These are phyloP conservation scores for Caracal caracal DNA, from an alignment of 2,113 vertebrate species.

Conservation along the genomic window DNA sequence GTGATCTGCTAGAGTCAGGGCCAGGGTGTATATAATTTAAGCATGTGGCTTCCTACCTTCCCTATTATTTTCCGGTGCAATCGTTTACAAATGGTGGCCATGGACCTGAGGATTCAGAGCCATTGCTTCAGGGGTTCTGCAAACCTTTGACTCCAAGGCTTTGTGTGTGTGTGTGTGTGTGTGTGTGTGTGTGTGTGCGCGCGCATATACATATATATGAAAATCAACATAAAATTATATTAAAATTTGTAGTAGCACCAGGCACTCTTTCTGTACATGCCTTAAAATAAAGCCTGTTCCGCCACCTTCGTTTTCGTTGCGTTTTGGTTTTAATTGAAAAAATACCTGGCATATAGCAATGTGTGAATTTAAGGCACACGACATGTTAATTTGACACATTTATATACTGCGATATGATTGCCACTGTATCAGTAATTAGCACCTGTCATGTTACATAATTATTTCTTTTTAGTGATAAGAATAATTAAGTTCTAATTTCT, in stretches of 20 bases:
- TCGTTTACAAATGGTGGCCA: background rate
- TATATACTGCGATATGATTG: background rate
- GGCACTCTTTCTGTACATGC: background rate
- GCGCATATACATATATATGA: background rate
- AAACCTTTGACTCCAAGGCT: background rate
- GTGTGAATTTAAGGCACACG: background rate
- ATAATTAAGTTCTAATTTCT: background rate
- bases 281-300: background rate
- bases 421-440: background rate
- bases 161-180: background rate
- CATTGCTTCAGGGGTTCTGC: background rate
- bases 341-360: background rate
- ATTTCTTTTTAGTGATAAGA: background rate
- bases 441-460: background rate
- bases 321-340: background rate
- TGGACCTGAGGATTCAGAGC: background rate
- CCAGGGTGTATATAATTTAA: constrained; percentile 1
- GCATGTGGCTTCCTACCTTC: background rate
- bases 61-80: background rate
- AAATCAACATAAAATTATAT: background rate
- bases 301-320: background rate
- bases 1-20: background rate
- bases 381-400: background rate
- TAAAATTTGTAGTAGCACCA: background rate
- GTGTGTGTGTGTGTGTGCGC: background rate